Conservation (phyloP, 2,113 vertebrate genomes). For the Ptychochromis oligacanthus region DNA sequence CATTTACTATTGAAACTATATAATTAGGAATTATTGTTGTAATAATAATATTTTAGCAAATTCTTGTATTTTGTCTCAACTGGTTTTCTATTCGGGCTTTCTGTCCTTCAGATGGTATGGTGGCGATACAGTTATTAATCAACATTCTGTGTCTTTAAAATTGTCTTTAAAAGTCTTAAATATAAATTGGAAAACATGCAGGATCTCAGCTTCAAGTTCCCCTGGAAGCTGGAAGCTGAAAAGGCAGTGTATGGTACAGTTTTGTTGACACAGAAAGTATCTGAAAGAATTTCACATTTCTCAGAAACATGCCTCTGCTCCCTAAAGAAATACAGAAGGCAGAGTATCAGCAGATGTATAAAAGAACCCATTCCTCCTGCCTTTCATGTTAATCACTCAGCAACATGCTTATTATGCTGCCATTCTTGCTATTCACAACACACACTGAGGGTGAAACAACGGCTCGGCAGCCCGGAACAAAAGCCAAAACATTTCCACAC, state of each 20-base stretch:
- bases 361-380: neutral
- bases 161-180: neutral
- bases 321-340: neutral
- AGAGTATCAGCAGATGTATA: neutral
- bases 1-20: no score
- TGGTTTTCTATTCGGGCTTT: no score
- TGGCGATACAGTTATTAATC: neutral
- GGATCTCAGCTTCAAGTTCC: neutral
- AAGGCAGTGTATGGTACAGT: no score
- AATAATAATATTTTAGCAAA: no score
- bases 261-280: neutral
- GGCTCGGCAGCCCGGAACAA: neutral
- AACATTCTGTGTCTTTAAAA: neutral
- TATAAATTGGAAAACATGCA: neutral
- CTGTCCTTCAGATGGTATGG: no score
- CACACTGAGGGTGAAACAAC: neutral
- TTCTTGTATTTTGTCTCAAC: no score
- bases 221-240: no score
- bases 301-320: accelerated
- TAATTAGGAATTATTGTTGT: no score
- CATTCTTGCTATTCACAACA: neutral
- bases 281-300: neutral
- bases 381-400: neutral
- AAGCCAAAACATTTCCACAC: slow-evolving; percentile 18
- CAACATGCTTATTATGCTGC: neutral